phyloP scores from a whole-genome alignment of 2,113 vertebrate genomes.

The Cryptotis parvus region DNA sequence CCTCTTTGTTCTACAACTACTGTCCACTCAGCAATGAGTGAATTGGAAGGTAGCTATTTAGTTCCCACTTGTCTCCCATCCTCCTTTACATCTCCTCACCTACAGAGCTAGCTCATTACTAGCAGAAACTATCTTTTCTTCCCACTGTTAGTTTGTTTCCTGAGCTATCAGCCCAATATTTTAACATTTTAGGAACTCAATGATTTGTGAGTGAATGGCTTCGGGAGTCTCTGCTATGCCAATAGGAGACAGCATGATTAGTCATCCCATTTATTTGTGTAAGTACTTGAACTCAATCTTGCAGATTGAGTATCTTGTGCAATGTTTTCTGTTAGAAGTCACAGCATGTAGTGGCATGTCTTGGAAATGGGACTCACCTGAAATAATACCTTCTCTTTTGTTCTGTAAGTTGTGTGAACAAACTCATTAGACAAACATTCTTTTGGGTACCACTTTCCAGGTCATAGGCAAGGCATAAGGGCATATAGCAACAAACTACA shows the following conservation, averaged over 20 bases:
- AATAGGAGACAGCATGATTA: background rate
- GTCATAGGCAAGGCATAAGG: background rate
- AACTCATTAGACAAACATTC: background rate
- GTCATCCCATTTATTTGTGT: background rate
- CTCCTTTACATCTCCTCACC: background rate
- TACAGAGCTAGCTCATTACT: background rate
- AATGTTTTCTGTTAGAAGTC: conserved; percentile 10
- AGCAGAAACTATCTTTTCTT: background rate
- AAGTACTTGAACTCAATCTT: no score
- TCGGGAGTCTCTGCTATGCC: background rate
- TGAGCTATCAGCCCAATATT: background rate
- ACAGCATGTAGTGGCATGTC: background rate
- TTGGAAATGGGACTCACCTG: background rate
- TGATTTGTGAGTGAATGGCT: background rate
- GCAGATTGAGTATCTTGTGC: background rate
- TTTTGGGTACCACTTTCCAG: background rate
- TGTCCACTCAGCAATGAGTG: background rate
- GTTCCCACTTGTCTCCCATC: background rate
- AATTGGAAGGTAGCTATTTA: background rate
- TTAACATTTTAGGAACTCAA: background rate
- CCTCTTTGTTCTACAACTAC: background rate
- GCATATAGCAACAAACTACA: no score
- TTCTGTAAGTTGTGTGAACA: background rate
- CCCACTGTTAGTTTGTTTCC: background rate
- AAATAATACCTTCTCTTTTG: background rate